These are phyloP conservation scores for Maccullochella peelii DNA, from an alignment of 2,113 vertebrate species.

Conservation along the genomic window DNA sequence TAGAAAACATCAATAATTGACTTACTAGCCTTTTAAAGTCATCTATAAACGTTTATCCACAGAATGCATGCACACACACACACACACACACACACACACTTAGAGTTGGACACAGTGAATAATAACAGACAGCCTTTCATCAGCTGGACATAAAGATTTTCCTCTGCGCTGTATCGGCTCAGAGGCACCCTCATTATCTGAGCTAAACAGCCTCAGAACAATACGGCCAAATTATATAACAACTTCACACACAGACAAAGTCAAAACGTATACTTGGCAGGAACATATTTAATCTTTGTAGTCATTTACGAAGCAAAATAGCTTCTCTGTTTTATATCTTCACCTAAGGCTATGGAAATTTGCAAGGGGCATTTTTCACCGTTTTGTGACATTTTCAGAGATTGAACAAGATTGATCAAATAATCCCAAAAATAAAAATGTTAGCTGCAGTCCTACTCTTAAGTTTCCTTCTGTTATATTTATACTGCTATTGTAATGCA, in stretches of 20 bases:
- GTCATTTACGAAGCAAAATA: neutral
- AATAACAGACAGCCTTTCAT: conserved; percentile 52
- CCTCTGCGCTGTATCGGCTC: neutral
- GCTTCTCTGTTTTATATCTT: neutral
- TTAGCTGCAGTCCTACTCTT: neutral
- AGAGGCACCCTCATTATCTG: conserved; percentile 33
- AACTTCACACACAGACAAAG: neutral
- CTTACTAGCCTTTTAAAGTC: conserved; percentile 55
- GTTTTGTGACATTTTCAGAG: neutral
- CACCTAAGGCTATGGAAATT: neutral
- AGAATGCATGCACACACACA: conserved; percentile 18
- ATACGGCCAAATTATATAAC: conserved; percentile 24
- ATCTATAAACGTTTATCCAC: conserved; percentile 50
- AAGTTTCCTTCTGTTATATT: too few relatives aligned
- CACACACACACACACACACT: neutral
- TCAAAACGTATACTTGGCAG: neutral
- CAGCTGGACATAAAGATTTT: conserved; percentile 52
- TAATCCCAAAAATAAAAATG: neutral
- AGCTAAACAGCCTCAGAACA: conserved; percentile 54
- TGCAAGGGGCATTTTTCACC: neutral
- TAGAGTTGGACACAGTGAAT: conserved; percentile 26
- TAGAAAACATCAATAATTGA: conserved; percentile 72
- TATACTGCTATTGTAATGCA: neutral
- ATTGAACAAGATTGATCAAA: neutral
- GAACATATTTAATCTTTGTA: neutral